These are phyloP conservation scores for Apamea anceps DNA, from an alignment of 2,888 invertebrate genomes.

Conservation along the genomic window DNA sequence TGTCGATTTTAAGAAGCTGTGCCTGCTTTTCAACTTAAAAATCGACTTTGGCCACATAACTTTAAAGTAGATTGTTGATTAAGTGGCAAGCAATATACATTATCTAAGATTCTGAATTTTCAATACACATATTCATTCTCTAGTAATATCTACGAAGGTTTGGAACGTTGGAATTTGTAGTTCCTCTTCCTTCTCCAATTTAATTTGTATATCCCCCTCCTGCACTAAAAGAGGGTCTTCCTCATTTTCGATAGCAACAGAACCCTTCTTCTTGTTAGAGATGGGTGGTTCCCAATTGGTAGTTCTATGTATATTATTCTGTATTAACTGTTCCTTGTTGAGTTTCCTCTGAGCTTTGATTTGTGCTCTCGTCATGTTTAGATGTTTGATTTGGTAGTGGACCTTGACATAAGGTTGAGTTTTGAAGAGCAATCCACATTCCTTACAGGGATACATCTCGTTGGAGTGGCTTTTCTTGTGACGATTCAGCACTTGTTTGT, in stretches of 20 bases:
- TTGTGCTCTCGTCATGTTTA: slow-evolving; percentile 75
- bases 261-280: slow-evolving; percentile 2
- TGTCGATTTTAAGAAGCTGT: background rate
- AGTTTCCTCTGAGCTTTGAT: slow-evolving; percentile 69
- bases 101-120: background rate
- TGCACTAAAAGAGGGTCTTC: slow-evolving; percentile 56
- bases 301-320: slow-evolving; percentile 47
- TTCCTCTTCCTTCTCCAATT: slow-evolving; percentile 34
- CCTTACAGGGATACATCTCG: slow-evolving; percentile 75
- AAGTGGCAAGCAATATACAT: background rate
- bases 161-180: slow-evolving; percentile 53
- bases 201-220: slow-evolving; percentile 34
- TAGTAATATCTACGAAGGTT: slow-evolving; percentile 53
- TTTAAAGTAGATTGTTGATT: background rate
- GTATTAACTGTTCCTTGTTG: slow-evolving; percentile 50
- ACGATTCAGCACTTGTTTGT: slow-evolving; percentile 75
- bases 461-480: slow-evolving; percentile 74
- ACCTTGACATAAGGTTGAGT: slow-evolving; percentile 77
- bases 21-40: background rate
- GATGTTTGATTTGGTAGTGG: slow-evolving; percentile 75
- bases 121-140: slow-evolving; percentile 19
- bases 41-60: background rate
- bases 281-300: slow-evolving; percentile 51
- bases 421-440: slow-evolving; percentile 76
- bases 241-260: background rate